phyloP scores from a whole-genome alignment of 2,888 invertebrate genomes.

The Anaspis maculata region DNA sequence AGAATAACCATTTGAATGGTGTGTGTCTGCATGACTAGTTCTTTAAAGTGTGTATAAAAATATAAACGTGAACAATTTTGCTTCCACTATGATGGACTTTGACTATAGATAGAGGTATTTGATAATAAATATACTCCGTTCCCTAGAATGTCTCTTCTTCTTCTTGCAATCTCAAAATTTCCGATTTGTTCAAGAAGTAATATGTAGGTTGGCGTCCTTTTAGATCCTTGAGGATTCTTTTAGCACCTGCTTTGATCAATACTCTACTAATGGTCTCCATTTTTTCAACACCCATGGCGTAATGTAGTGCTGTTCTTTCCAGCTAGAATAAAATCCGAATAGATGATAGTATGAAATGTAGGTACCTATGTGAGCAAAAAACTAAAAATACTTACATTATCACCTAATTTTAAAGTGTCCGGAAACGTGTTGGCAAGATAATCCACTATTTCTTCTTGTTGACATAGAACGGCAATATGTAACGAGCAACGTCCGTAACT shows the following conservation, averaged over 20 bases:
- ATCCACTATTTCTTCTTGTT: conserved; percentile 73
- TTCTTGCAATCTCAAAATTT: conserved; percentile 74
- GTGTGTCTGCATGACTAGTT: too few relatives aligned
- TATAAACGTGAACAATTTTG: too few relatives aligned
- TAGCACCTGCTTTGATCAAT: conserved; percentile 75
- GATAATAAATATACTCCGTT: too few relatives aligned
- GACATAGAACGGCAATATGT: conserved; percentile 79
- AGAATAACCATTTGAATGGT: too few relatives aligned
- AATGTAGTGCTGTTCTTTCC: conserved; percentile 81
- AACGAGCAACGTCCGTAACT: conserved; percentile 68
- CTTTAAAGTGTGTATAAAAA: too few relatives aligned
- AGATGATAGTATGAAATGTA: conserved; percentile 2
- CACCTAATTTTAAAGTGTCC: conserved; percentile 66
- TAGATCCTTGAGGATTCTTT: conserved; percentile 74
- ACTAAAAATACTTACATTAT: conserved; percentile 67
- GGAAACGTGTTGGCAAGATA: conserved; percentile 65
- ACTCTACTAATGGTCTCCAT: conserved; percentile 74
- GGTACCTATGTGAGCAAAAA: conserved; percentile 46
- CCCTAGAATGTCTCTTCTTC: conserved; percentile 63
- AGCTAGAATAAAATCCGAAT: conserved; percentile 51
- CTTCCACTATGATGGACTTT: too few relatives aligned
- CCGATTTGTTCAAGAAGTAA: conserved; percentile 88
- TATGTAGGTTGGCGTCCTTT: conserved; percentile 85
- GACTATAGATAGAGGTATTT: too few relatives aligned
- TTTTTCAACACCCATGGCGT: conserved; percentile 82